A percentile compares a stretch with the other conserved stretches of the same genome.
Conservation (phyloP, 2,113 vertebrate genomes). For the Pan paniscus region DNA sequence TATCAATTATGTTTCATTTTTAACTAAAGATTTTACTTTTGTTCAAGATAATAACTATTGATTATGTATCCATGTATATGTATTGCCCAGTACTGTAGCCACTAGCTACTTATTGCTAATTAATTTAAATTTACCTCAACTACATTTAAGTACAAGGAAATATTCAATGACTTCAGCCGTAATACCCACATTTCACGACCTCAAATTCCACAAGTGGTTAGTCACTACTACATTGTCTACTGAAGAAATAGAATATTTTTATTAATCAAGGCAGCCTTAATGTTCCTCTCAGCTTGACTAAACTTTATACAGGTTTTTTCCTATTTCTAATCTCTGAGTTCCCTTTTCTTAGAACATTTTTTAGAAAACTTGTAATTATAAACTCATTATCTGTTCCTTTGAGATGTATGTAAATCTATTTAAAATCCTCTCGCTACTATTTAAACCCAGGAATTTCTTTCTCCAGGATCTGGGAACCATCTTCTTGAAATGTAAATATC, state of each 20-base stretch:
- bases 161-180: neutral
- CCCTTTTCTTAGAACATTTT: neutral
- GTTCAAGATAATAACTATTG: neutral
- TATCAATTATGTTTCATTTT: neutral
- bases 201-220: neutral
- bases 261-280: neutral
- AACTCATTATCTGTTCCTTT: neutral
- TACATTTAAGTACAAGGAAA: neutral
- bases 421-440: neutral
- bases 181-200: neutral
- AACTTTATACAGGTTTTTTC: neutral
- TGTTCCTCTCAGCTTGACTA: neutral
- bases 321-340: neutral
- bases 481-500: neutral
- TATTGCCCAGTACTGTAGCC: neutral
- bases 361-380: neutral
- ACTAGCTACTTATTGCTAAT: neutral
- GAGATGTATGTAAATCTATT: neutral
- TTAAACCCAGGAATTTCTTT: neutral
- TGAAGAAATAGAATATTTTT: neutral
- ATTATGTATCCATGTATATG: neutral
- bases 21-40: neutral
- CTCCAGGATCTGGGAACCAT: neutral
- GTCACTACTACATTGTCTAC: fast-evolving
- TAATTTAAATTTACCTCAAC: neutral